These are phyloP conservation scores for Crocuta crocuta DNA, from an alignment of 2,113 vertebrate genomes.

Conservation along the genomic window DNA sequence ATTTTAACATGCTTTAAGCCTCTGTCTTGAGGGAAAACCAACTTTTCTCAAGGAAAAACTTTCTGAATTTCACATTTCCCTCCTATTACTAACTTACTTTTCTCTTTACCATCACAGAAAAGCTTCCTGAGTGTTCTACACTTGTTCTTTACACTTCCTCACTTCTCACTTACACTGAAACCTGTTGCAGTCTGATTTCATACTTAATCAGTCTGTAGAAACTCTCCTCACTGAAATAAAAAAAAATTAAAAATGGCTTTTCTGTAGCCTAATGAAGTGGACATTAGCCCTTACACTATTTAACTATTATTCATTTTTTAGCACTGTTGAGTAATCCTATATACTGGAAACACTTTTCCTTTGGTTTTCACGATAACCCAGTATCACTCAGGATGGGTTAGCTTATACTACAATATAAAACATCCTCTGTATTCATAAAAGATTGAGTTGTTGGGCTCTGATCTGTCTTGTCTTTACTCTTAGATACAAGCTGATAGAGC, in stretches of 20 bases:
- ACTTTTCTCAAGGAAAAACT: not conserved
- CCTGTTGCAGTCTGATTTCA: not conserved
- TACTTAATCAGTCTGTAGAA: not conserved
- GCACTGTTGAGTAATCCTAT: not conserved
- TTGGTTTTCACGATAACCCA: not conserved
- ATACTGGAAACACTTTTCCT: constrained; percentile 2
- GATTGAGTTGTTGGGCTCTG: not conserved
- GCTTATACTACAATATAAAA: not conserved
- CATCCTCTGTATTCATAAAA: not conserved
- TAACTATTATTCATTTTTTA: not conserved
- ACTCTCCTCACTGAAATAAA: not conserved
- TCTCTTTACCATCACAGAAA: not conserved
- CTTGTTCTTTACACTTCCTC: not conserved
- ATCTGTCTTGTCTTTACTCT: not conserved
- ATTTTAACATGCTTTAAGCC: not conserved
- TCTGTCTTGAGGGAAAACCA: not conserved
- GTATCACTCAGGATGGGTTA: not conserved
- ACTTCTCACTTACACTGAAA: not conserved
- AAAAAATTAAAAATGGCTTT: not conserved
- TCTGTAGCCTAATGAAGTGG: not conserved
- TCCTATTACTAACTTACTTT: not conserved
- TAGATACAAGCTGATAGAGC: not conserved
- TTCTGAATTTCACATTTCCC: not conserved
- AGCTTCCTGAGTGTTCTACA: not conserved
- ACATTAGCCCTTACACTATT: not conserved